Percentiles rank a stretch among this genome's conserved stretches.
Evolutionary conservation across 2,888 invertebrate genomes (phyloP).

Genomic region (Buathra laborator): DNA sequence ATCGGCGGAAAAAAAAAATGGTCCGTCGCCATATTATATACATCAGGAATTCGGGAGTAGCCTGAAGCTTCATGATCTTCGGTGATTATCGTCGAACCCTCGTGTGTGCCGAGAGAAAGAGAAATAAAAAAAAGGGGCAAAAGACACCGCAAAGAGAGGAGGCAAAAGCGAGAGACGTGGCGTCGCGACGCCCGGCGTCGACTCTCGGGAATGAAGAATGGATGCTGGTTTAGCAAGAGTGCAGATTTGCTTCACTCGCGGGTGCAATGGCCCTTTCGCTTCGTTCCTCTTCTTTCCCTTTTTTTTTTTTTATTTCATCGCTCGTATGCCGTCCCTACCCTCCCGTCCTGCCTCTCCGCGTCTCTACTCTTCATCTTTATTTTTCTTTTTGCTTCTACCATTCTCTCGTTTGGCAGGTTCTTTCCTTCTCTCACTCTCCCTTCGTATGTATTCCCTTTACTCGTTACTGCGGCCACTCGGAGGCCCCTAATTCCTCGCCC

Average conservation of each 20-base stretch:
- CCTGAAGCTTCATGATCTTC: conserved; percentile 69
- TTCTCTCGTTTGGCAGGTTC: conserved; percentile 68
- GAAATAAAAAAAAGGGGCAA: conserved; percentile 29
- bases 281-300: conserved; percentile 75
- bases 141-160: conserved; percentile 52
- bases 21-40: conserved; percentile 56
- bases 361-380: conserved; percentile 28
- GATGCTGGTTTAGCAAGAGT: conserved; percentile 83
- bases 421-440: conserved; percentile 50
- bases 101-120: conserved; percentile 55
- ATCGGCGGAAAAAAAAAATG: conserved; percentile 58
- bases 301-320: conserved; percentile 44
- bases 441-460: conserved; percentile 40
- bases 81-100: conserved; percentile 54
- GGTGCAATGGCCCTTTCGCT: conserved; percentile 83
- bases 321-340: background rate
- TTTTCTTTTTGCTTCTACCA: conserved; percentile 74
- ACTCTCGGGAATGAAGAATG: conserved; percentile 81
- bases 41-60: conserved; percentile 65
- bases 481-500: conserved; percentile 43
- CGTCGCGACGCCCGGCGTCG: conserved; percentile 72
- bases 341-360: conserved; percentile 38
- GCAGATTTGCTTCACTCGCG: conserved; percentile 81
- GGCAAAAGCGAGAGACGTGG: conserved; percentile 66
- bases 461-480: conserved; percentile 67